Conservation (phyloP, 1,140 invertebrate genomes). For the Zaprionus capensis region DNA sequence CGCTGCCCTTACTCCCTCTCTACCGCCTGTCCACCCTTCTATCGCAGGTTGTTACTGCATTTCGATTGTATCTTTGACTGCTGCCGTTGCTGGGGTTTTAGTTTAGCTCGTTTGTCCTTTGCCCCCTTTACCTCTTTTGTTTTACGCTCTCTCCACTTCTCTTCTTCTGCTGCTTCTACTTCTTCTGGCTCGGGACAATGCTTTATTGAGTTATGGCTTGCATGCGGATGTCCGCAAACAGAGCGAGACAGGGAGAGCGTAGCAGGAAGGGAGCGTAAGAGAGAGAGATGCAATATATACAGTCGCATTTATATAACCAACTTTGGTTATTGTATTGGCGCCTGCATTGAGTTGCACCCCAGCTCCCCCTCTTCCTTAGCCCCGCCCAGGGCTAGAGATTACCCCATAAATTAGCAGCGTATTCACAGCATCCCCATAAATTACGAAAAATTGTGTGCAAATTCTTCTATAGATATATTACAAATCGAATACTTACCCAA, state of each 20-base stretch:
- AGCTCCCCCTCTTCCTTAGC: constrained; percentile 39
- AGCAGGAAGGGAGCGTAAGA: not conserved
- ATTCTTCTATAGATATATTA: constrained; percentile 1
- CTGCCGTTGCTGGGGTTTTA: constrained; percentile 49
- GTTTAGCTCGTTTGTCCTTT: constrained; percentile 60
- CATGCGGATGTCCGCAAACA: constrained; percentile 75
- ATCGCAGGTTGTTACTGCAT: constrained; percentile 70
- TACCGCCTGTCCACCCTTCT: constrained; percentile 4
- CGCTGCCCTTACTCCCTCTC: constrained; percentile 7
- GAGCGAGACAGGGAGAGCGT: constrained; percentile 15
- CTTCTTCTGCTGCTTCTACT: constrained; percentile 21
- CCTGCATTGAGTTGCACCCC: constrained; percentile 61
- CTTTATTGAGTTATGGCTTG: constrained; percentile 81
- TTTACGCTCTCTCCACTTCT: constrained; percentile 64
- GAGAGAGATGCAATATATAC: constrained; percentile 23
- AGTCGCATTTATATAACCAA: constrained; percentile 63
- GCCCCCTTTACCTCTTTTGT: constrained; percentile 62
- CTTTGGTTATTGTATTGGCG: constrained; percentile 61
- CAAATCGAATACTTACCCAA: constrained; percentile 22
- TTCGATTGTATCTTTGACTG: constrained; percentile 82
- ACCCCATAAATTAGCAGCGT: constrained; percentile 76
- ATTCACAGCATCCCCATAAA: constrained; percentile 70
- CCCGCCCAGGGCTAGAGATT: constrained; percentile 42
- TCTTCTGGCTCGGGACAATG: constrained; percentile 70
- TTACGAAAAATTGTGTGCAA: constrained; percentile 30